These are phyloP conservation scores for human DNA, from an alignment of 2,113 vertebrate genomes.

Conservation along the genomic window GRCh38 chr16:8390001-8390500, in stretches of 20 bases:
- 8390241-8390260: not conserved
- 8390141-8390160: not conserved
- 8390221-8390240: not conserved
- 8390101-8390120: constrained; percentile 54
- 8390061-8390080: not conserved
- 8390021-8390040: constrained; percentile 4
- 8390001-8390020: not conserved
- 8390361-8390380: not conserved
- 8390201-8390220: not conserved
- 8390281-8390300: not conserved
- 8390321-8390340: not conserved
- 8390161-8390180: constrained; percentile 50
- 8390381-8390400: not conserved
- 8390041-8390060: not conserved
- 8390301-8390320: not conserved
- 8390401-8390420: not conserved
- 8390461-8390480: not conserved
- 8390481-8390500: not conserved
- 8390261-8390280: not conserved
- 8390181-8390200: not conserved
- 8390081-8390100: not conserved
- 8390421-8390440: not conserved
- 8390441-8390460: not conserved
- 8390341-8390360: not conserved
- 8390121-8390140: constrained; percentile 44